These are phyloP conservation scores for Platysternon megacephalum DNA, from an alignment of 2,113 vertebrate genomes.

Conservation along the genomic window DNA sequence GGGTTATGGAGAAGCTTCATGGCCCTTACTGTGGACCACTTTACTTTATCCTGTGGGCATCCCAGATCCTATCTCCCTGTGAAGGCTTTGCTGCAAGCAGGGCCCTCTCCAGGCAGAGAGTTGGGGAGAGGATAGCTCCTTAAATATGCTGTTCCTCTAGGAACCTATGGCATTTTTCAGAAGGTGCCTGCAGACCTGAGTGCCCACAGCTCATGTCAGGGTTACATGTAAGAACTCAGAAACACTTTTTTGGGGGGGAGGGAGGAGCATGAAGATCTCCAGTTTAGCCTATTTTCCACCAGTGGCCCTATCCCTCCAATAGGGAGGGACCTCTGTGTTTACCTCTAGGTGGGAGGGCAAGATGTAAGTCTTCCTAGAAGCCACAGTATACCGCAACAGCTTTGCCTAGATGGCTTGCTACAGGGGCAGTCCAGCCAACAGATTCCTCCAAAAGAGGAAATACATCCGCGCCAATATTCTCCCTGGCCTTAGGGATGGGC, in stretches of 20 bases:
- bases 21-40: neutral
- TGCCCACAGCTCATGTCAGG: neutral
- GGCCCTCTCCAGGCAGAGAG: neutral
- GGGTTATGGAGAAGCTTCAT: neutral
- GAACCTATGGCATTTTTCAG: neutral
- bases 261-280: neutral
- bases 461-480: neutral
- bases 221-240: neutral
- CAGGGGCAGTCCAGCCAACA: neutral
- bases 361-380: neutral
- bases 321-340: neutral
- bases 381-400: neutral
- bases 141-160: neutral
- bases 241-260: too few relatives aligned
- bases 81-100: neutral
- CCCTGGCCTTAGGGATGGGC: neutral
- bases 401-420: neutral
- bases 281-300: neutral
- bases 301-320: neutral
- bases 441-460: neutral
- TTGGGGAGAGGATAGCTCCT: neutral
- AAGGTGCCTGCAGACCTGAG: neutral
- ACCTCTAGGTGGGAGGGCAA: neutral
- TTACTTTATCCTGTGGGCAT: neutral
- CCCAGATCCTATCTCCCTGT: too few relatives aligned